Percentiles rank a stretch among this genome's conserved stretches.
Evolutionary conservation across 1,140 invertebrate genomes (phyloP).

Genomic region (Adoxophyes honmai): DNA sequence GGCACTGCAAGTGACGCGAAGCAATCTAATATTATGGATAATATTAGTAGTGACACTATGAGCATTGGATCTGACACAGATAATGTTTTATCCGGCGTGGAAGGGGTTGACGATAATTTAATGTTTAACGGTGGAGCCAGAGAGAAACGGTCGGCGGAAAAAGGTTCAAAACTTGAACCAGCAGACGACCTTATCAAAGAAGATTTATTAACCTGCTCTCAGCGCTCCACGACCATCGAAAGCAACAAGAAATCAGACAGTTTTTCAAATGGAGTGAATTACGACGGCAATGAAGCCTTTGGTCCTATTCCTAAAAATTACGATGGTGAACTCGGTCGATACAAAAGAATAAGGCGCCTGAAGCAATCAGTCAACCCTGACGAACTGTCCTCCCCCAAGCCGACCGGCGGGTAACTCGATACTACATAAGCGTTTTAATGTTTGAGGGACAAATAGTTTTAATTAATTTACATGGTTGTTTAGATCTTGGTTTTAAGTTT

Average conservation of each 20-base stretch:
- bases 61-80: constrained; percentile 57
- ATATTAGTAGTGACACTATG: constrained; percentile 29
- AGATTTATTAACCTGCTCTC: neutral
- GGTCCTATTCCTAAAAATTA: constrained; percentile 40
- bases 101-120: constrained; percentile 58
- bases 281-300: constrained; percentile 49
- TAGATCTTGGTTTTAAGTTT: constrained; percentile 36
- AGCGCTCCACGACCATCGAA: neutral
- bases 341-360: constrained; percentile 57
- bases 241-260: constrained; percentile 24
- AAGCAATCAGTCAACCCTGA: constrained; percentile 25
- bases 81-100: constrained; percentile 46
- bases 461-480: constrained; percentile 30
- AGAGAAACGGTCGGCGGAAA: constrained; percentile 34
- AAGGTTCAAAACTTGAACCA: constrained; percentile 4
- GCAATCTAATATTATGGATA: neutral
- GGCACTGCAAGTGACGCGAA: neutral
- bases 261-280: constrained; percentile 32
- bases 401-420: neutral
- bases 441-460: constrained; percentile 20
- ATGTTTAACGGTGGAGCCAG: constrained; percentile 45
- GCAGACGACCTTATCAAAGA: neutral
- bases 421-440: constrained; percentile 22
- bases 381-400: constrained; percentile 11
- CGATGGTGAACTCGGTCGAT: constrained; percentile 47